These are phyloP conservation scores for Patella vulgata DNA, from an alignment of 1,140 invertebrate genomes.

Conservation along the genomic window DNA sequence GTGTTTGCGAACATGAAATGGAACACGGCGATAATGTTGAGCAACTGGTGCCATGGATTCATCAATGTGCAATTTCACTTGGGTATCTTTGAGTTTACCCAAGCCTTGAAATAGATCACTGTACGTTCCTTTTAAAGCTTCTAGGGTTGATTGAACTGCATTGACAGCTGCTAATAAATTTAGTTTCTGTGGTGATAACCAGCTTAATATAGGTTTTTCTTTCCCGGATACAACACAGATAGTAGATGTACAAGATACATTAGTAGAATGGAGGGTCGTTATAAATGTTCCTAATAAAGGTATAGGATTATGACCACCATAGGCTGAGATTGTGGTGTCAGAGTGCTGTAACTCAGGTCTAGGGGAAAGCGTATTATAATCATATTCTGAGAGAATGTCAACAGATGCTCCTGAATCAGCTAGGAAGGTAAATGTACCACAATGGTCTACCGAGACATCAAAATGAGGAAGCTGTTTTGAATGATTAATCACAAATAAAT, in stretches of 20 bases:
- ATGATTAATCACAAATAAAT: no score
- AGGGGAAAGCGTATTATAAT: neutral
- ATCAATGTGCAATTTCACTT: slow-evolving; percentile 11
- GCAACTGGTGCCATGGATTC: no score
- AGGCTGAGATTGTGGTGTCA: neutral
- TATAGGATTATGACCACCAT: neutral
- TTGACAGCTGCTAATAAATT: neutral
- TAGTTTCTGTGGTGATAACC: neutral
- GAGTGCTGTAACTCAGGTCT: neutral
- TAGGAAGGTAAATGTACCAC: neutral
- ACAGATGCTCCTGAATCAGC: slow-evolving; percentile 6
- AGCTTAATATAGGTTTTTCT: slow-evolving; percentile 3
- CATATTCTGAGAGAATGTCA: neutral
- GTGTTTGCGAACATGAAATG: slow-evolving; percentile 16
- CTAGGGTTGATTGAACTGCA: neutral
- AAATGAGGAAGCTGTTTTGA: slow-evolving; percentile 5
- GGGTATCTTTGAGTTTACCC: no score
- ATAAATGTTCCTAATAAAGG: slow-evolving; percentile 1
- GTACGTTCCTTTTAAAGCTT: neutral
- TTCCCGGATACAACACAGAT: neutral
- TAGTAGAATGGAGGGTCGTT: neutral
- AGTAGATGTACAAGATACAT: neutral
- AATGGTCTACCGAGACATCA: neutral
- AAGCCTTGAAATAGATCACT: no score
- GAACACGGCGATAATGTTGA: neutral